Base-by-base conservation (phyloP, 2,113 vertebrate species). In the Tinamus guttatus region DNA sequence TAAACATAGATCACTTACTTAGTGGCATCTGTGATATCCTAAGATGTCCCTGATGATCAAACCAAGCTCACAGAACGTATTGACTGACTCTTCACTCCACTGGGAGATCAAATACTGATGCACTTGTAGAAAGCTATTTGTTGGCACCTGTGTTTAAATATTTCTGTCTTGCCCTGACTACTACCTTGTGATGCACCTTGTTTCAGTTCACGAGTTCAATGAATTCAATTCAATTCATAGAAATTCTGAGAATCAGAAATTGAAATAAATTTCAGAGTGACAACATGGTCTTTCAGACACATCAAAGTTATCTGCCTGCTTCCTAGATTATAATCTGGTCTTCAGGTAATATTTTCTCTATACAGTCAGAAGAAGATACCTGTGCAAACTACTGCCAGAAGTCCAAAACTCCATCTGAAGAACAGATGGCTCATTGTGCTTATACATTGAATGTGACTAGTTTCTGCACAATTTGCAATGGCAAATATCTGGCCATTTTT, bases 31-130 rank as follows among this genome's bases (percentile, higher is more conserved):
- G 24, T 75, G 49, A 28, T 30, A 41, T 45, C 14, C 28, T 83
- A 1, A 0, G 5, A 22, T 43, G 19, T 24, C 58, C 25, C 11
- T 47, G 38, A 41, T n/a, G 15, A 24, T 30, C 34, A 65, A 9
- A 60, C 18, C 75, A 67, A 34, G 13, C 16, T 58, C 76, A 19
- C 5, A 38, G 45, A 45, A 45, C n/a, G 2, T 38, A 56, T 5
- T 38, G 34, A 62, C 60, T n/a, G 49, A 7, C 22, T 49, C 40
- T 81, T 56, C 32, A 19, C 5, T 62, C 45, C 22, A 0, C 5
- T 71, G 45, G 0, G 2, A 71, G 6, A 8, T 71, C 25, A 59
- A 18, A 22, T 24, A 36, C 4, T 13, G n/a, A 13, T 8, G 10
- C 18, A n/a, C 20, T 8, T 3, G 3, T 40, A 22, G 40, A 81